phyloP scores from a whole-genome alignment of 2,888 invertebrate genomes.

The Cremastinae sp. region DNA sequence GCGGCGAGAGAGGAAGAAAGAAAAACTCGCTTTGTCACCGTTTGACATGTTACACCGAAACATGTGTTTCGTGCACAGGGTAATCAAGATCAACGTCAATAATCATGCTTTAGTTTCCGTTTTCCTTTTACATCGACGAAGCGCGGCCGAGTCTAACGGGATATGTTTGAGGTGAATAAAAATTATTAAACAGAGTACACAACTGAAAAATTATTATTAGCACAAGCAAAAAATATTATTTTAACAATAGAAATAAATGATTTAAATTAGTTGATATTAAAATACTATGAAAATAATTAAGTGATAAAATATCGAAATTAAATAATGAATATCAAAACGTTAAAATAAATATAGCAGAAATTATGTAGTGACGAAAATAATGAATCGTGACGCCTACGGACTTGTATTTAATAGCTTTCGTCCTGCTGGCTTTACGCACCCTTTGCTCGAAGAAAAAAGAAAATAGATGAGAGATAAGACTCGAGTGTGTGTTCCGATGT shows the following conservation, averaged over 20 bases:
- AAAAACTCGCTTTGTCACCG: background rate
- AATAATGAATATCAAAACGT: no score
- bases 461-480: conserved; percentile 55
- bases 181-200: conserved; percentile 5
- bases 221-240: no score
- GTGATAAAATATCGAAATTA: no score
- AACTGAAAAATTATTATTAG: no score
- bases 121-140: background rate
- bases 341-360: no score
- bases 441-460: conserved; percentile 18
- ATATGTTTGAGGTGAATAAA: background rate
- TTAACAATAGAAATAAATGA: no score
- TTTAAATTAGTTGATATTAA: no score
- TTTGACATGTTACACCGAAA: conserved; percentile 1
- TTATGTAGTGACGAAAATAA: no score
- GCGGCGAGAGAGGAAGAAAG: background rate
- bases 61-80: background rate
- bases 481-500: conserved; percentile 25
- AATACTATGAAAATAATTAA: no score
- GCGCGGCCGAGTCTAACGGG: background rate
- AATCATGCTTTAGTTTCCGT: background rate
- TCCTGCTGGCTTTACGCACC: background rate
- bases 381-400: no score
- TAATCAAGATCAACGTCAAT: conserved; percentile 11
- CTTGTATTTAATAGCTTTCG: no score